Conservation (phyloP, 2,797 vertebrate species). For the Coregonus sp. region DNA sequence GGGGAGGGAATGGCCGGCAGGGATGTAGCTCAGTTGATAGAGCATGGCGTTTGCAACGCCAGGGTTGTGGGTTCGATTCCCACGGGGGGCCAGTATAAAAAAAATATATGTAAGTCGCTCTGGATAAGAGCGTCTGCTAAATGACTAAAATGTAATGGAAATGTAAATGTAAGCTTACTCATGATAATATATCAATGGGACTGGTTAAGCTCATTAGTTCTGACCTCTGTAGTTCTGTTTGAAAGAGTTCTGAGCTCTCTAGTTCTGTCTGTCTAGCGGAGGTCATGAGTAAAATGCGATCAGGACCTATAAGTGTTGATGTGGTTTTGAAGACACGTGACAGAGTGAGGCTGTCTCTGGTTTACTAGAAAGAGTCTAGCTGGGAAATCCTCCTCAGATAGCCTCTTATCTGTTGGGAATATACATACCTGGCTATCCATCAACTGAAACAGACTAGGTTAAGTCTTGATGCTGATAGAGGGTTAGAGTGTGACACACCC, state of each 20-base stretch:
- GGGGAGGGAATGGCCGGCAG: no score
- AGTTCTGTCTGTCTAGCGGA: background rate
- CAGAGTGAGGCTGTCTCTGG: background rate
- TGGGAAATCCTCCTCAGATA: background rate
- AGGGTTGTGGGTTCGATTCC: no score
- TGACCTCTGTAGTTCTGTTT: background rate
- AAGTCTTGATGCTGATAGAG: no score
- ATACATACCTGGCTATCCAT: background rate
- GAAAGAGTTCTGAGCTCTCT: background rate
- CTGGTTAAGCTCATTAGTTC: slow-evolving; percentile 32
- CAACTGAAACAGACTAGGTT: background rate
- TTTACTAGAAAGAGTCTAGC: background rate
- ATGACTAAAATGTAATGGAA: no score
- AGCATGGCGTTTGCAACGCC: no score
- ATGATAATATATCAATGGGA: slow-evolving; percentile 11
- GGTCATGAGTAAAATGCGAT: no score
- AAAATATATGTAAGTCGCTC: no score
- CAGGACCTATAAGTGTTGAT: background rate
- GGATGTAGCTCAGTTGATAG: no score
- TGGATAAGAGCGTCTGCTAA: no score
- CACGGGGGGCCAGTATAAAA: no score
- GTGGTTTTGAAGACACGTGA: background rate
- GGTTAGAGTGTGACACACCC: background rate
- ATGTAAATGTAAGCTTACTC: no score
- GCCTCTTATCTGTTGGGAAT: background rate